Evolutionary conservation across 1,140 invertebrate species (phyloP), one percentile per base, ranked within the genome.

Genomic region (Gryllus bimaculatus): DNA sequence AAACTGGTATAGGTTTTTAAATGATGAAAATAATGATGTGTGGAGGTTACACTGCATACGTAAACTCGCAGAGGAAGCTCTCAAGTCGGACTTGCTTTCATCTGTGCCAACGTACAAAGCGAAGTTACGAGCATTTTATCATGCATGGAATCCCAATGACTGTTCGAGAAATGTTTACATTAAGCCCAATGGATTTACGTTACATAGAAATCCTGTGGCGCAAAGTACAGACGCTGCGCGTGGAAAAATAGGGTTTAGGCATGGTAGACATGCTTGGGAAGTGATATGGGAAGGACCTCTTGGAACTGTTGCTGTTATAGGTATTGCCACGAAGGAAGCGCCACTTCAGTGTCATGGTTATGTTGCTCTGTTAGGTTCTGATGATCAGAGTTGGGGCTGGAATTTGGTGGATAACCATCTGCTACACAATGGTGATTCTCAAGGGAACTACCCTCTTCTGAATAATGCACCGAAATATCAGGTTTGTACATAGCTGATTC

Each of bases 391-490:
- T 83, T 99, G 97, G 97, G 97, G 97, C 8, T 99, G 98, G 97
- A 99, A 99, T 90, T 89, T 99, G 80, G 97, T 99, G 20, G 97
- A 99, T 87, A 99, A 99, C 90, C 92, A 95, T 89, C 90, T 99
- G 76, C 87, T 99, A 82, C 97, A 99, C 85, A 98, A 98, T 90
- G 97, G 97, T 77, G 95, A 98, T 87, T 93, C 93, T 81, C 94
- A 97, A 87, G 97, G 96, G 80, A 96, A 94, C 86, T 99, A 98
- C 89, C 98, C 98, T 48, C 86, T 96, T 47, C 87, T 98, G 79
- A 99, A 98, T 85, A 99, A 99, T 90, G 95, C 96, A 81, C 97
- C 97, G 49, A 98, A 97, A 88, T 99, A 99, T 89, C 96, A 98
- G 90, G 96, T 97, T 83, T 76, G 78, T 77, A 78, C 26, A 76